phyloP scores from a whole-genome alignment of 2,113 vertebrate genomes.

The Cervus canadensis region DNA sequence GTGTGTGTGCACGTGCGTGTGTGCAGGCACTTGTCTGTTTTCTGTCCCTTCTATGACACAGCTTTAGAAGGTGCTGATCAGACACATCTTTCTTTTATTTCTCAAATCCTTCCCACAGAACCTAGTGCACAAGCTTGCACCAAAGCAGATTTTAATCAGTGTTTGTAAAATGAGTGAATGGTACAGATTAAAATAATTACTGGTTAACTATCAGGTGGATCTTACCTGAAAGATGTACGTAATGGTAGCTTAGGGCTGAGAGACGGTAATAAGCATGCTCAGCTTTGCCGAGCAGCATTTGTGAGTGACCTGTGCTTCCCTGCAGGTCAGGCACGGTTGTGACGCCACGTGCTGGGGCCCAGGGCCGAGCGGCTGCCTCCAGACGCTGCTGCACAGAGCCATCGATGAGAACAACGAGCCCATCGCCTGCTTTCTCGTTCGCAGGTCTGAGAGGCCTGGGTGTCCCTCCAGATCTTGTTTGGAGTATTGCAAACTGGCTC shows the following conservation, averaged over 20 bases:
- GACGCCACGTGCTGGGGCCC: conserved; percentile 94
- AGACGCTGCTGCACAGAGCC: conserved; percentile 94
- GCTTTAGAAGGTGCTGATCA: not conserved
- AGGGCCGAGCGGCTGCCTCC: conserved; percentile 92
- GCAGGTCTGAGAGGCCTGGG: conserved; percentile 85
- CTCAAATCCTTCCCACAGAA: not conserved
- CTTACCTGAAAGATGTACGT: not conserved
- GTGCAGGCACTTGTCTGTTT: not conserved
- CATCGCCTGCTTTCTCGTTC: conserved; percentile 94
- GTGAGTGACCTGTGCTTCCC: conserved; percentile 29
- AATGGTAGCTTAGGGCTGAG: not conserved
- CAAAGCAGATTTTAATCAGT: not conserved
- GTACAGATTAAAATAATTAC: not conserved
- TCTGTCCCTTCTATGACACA: not conserved
- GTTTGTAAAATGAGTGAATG: not conserved
- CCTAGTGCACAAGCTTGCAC: not conserved
- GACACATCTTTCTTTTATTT: not conserved
- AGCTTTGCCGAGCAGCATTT: not conserved
- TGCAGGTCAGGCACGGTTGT: conserved; percentile 96
- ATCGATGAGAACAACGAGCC: conserved; percentile 96
- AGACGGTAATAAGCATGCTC: not conserved
- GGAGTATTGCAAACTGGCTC: not conserved
- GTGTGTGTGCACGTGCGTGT: not conserved
- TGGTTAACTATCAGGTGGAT: not conserved
- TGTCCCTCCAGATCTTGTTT: not conserved